Evolutionary conservation across 2,113 vertebrate genomes (phyloP), one percentile per base, ranked within the genome.

Genomic region (Pteronura brasiliensis): DNA sequence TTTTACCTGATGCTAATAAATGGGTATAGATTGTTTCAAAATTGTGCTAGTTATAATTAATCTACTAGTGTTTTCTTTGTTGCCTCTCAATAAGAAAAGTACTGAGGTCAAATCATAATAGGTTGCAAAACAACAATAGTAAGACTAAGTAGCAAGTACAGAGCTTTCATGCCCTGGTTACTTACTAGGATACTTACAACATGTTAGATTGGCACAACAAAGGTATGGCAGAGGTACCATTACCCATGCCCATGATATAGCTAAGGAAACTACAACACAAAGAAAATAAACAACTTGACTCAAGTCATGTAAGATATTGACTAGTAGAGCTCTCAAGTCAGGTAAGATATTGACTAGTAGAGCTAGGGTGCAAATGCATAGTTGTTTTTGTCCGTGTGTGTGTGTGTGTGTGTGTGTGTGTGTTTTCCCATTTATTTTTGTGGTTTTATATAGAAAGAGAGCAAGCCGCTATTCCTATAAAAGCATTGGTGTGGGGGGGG

Each of bases 61-160:
- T 83, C 63, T 2, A 29, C 1, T 90, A 4, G 55, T 49, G 2
- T 49, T 79, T 80, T 71, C 20, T 65, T 39, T 47, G 9, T 55
- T 79, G 14, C 42, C 3, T 74, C 39, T 29, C n/a, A 84, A 23
- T 80, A 89, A 29, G 6, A 61, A 44, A 93, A 81, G 12, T 27
- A 5, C 42, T 81, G 29, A 90, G 21, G 21, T 61, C 79, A 80
- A 97, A 86, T 80, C 59, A 76, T 76, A 80, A 88, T 85, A 80
- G 6, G 0, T 39, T 87, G 29, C 10, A 61, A 34, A 74, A 39
- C 1, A 94, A 6, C 12, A 88, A n/a, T 42, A 23, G 34, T 36
- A 77, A 55, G n/a, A 80, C 4, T 29, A n/a, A 55, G 23, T 65
- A 55, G 52, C 31, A 88, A 44, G 7, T 44, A 34, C 29, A 96